Conservation (phyloP, 2,113 vertebrate species). For the Scortum barcoo region DNA sequence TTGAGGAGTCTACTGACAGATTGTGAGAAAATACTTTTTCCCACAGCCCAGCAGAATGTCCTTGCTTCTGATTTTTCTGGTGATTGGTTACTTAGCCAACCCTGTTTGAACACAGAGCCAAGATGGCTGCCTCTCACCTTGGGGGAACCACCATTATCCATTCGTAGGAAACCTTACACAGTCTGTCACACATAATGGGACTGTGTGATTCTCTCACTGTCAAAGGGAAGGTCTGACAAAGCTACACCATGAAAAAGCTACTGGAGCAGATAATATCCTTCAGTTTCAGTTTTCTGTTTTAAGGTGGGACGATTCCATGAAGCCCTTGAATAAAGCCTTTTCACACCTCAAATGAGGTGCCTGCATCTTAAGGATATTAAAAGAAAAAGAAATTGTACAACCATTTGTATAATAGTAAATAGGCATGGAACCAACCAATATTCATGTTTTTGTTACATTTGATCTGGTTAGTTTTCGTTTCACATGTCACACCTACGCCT, state of each 20-base stretch:
- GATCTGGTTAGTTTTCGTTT: too few species aligned
- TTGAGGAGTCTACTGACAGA: not conserved
- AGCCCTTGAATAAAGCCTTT: not conserved
- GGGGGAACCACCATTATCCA: not conserved
- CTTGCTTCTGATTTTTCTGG: not conserved
- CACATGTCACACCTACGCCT: too few species aligned
- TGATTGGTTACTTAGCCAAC: not conserved
- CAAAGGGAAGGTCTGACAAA: constrained; percentile 3
- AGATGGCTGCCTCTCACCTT: constrained; percentile 41
- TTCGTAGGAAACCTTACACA: not conserved
- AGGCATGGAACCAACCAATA: too few species aligned
- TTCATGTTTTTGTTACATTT: too few species aligned
- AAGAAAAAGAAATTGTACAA: too few species aligned
- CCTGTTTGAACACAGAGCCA: constrained; percentile 15
- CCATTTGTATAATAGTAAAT: too few species aligned
- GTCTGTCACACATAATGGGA: not conserved
- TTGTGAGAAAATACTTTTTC: not conserved
- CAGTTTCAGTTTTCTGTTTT: not conserved
- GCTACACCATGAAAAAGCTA: constrained; percentile 21
- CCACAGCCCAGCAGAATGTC: not conserved
- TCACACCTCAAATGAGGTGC: too few species aligned
- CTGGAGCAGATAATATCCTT: constrained; percentile 5
- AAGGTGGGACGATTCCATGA: not conserved
- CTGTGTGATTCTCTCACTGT: not conserved
- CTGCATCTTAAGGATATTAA: too few species aligned